Evolutionary conservation across 2,888 invertebrate genomes (phyloP), one percentile per base, ranked within the genome.

Genomic region (Steinernema carpocapsae): DNA sequence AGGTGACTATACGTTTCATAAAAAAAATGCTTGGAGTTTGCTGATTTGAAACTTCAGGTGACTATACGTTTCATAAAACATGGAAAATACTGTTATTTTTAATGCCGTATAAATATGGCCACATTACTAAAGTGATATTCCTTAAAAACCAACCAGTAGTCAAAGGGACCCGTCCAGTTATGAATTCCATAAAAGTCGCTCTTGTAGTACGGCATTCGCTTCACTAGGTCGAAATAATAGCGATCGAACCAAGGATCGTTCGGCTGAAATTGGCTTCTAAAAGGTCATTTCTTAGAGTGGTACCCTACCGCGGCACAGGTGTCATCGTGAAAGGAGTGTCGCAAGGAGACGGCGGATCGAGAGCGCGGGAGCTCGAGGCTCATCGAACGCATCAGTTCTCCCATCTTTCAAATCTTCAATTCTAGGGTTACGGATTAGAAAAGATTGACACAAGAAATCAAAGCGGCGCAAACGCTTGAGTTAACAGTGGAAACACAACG

Each of bases 331-430:
- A 64, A 64, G 19, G 64, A 64, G 37, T 64, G 64, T 64, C 64
- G 64, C 14, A 64, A 10, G 64, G 64, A 64, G 64, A 64, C 64
- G 64, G 64, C 29, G 17, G 64, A 64, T 32, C 64, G 64, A 29
- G 64, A 64, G 64, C 64, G 64, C 64, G 64, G 64, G 19, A 64
- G 64, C 64, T 32, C 64, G 32, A 64, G 64, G 37, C 64, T 64
- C 32, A 37, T 29, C 37, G 64, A 64, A 64, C 64, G 64, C 17
- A 64, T 29, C 64, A 64, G 29, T 64, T 64, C 64, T 17, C 64
- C 64, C 64, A 64, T 64, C 64, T 64, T 64, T 7, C 17, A 32
- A 48, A 48, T 19, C 17, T 48, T 19, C 17, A 48, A 48, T 14
- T 48, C 24, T 52, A 22, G 4, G 52, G 22, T 52, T 4, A 52